Evolutionary conservation across 1,140 invertebrate species (phyloP), one percentile per base, ranked within the genome.

Genomic region (Bombus consobrinus): DNA sequence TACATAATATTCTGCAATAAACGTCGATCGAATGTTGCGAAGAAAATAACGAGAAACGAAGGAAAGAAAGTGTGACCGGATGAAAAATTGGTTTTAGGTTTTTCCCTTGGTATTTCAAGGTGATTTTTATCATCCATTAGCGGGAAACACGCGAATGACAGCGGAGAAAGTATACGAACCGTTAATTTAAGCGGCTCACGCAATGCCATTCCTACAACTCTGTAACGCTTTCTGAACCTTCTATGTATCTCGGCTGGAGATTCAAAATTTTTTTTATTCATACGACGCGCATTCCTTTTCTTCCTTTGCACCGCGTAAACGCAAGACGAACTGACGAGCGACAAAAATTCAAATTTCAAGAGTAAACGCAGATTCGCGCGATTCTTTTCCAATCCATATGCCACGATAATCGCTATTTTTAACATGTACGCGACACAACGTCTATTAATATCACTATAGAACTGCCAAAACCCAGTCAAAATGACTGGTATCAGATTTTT

Each of bases 121-220:
- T 62, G 34, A 85, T 80, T 72, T 57, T 37, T n/a, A 64, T 64
- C 78, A 68, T 43, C 71, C 59, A 81, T 81, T 81, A 81, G 15
- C 5, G n/a, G 39, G 32, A 53, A 85, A 73, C 47, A 78, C 68
- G 84, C 78, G 74, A 91, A 88, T 85, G 85, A 86, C 76, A 89
- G 28, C 85, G n/a, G 85, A 90, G 87, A 89, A 87, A 89, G 84
- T 87, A 87, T 85, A 82, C 37, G 73, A 81, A 89, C 87, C 90
- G 90, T 91, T 92, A 92, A 92, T 90, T 90, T 84, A 88, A 91
- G 79, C 86, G 86, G 82, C 76, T 91, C 88, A 81, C 83, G 81
- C 73, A 87, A 87, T 59, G 47, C 53, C 76, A 66, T 87, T 80
- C 86, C 77, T 85, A 68, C 80, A 69, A 59, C 43, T 59, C n/a